Conservation (phyloP, 2,888 invertebrate species). For the Nysson spinosus region DNA sequence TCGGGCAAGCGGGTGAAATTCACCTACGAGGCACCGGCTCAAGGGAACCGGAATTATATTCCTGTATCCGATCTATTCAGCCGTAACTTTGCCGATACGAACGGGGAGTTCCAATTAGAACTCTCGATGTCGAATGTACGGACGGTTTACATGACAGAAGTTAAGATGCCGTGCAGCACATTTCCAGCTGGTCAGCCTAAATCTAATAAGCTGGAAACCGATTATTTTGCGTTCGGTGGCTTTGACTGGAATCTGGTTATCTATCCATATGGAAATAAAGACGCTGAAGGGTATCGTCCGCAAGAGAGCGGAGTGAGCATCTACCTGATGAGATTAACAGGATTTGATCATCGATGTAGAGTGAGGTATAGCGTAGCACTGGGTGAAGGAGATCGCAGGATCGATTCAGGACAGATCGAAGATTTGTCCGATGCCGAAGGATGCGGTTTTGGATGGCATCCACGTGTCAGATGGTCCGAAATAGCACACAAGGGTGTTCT, state of each 20-base stretch:
- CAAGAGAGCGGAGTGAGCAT: constrained; percentile 79
- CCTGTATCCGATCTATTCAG: constrained; percentile 84
- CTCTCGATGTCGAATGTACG: constrained; percentile 86
- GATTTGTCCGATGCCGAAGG: constrained; percentile 86
- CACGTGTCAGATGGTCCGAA: constrained; percentile 81
- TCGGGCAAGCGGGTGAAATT: constrained; percentile 87
- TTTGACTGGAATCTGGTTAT: constrained; percentile 89
- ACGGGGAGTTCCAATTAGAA: constrained; percentile 89
- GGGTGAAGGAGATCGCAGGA: constrained; percentile 83
- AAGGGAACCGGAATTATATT: constrained; percentile 86
- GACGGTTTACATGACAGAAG: constrained; percentile 86
- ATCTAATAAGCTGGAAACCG: constrained; percentile 80
- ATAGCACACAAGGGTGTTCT: constrained; percentile 81
- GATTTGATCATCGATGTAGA: constrained; percentile 88
- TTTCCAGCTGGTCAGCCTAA: constrained; percentile 70
- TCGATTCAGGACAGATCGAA: constrained; percentile 85
- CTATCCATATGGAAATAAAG: constrained; percentile 81
- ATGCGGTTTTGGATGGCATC: constrained; percentile 85
- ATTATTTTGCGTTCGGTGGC: constrained; percentile 88
- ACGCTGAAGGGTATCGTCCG: constrained; percentile 66
- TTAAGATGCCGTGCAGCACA: constrained; percentile 75
- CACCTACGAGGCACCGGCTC: constrained; percentile 84
- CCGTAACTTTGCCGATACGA: constrained; percentile 87
- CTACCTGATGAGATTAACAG: constrained; percentile 86
- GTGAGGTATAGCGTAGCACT: constrained; percentile 85